Conservation (phyloP, 2,888 invertebrate genomes). For the Clepsis dumicolana region DNA sequence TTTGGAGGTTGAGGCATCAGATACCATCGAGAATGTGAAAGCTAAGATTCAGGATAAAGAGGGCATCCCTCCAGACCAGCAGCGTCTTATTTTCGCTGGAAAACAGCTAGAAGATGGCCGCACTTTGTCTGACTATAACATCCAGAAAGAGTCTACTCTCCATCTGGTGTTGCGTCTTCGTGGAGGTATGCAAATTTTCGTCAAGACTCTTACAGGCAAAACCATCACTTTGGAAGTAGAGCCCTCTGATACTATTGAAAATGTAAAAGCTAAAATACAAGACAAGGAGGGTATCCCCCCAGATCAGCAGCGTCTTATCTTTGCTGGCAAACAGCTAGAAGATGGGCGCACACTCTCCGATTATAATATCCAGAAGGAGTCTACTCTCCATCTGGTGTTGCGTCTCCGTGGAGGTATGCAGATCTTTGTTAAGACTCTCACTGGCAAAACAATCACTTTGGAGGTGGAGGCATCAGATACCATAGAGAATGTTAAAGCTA, state of each 20-base stretch:
- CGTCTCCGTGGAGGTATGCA: conserved; percentile 75
- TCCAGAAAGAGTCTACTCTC: conserved; percentile 69
- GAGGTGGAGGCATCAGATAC: conserved; percentile 65
- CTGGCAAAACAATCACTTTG: conserved; percentile 69
- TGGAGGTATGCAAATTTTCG: conserved; percentile 74
- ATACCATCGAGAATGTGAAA: conserved; percentile 71
- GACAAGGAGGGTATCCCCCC: conserved; percentile 74
- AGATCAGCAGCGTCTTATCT: conserved; percentile 71
- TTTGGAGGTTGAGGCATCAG: conserved; percentile 67
- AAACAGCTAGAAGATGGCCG: conserved; percentile 71
- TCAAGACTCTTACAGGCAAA: conserved; percentile 68
- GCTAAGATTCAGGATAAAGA: conserved; percentile 74
- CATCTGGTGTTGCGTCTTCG: conserved; percentile 66
- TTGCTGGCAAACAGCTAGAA: conserved; percentile 69
- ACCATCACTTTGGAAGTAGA: conserved; percentile 71
- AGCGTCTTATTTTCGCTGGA: conserved; percentile 68
- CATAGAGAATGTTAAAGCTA: conserved; percentile 48
- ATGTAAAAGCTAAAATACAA: conserved; percentile 75
- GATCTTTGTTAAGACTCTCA: conserved; percentile 70
- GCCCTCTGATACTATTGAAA: conserved; percentile 72
- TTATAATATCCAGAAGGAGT: conserved; percentile 72
- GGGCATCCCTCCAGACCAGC: conserved; percentile 72
- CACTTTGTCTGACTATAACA: conserved; percentile 70
- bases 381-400: conserved; percentile 64
- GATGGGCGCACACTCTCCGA: conserved; percentile 70